phyloP scores from a whole-genome alignment of 2,797 vertebrate genomes.

The Mastacembelus armatus region DNA sequence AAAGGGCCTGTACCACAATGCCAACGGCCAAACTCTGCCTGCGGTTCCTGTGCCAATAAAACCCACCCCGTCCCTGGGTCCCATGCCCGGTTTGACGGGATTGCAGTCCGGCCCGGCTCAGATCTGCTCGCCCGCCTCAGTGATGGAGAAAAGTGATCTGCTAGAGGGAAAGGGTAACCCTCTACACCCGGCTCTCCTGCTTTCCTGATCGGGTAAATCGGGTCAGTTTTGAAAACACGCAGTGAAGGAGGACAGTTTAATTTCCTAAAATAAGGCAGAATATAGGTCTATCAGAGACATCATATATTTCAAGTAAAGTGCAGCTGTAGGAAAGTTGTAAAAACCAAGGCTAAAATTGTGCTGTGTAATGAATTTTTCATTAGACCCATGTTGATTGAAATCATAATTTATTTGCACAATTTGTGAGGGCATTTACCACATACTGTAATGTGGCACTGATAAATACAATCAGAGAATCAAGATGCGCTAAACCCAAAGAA shows the following conservation, averaged over 20 bases:
- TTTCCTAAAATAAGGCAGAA: constrained; percentile 14
- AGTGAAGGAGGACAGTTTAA: constrained; percentile 27
- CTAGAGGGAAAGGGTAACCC: constrained; percentile 87
- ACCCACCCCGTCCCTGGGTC: constrained; percentile 88
- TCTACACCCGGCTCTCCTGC: constrained; percentile 90
- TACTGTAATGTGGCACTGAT: constrained; percentile 65
- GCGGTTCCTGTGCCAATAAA: constrained; percentile 96
- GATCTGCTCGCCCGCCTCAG: constrained; percentile 82
- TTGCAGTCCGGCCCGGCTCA: constrained; percentile 81
- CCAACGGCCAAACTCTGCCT: constrained; percentile 87
- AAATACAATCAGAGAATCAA: constrained; percentile 74
- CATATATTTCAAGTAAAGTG: constrained; percentile 29
- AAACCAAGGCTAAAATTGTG: constrained; percentile 52
- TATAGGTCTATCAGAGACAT: constrained; percentile 13
- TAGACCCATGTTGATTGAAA: constrained; percentile 63
- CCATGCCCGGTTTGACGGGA: constrained; percentile 81
- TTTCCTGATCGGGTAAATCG: constrained; percentile 77
- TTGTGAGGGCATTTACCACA: constrained; percentile 73
- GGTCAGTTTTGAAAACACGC: constrained; percentile 24
- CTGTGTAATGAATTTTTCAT: constrained; percentile 53
- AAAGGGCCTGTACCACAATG: constrained; percentile 91
- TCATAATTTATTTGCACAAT: constrained; percentile 74
- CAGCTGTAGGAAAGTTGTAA: constrained; percentile 50
- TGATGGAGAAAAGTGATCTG: constrained; percentile 85
- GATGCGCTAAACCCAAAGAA: constrained; percentile 78